A percentile compares a stretch with the other conserved stretches of the same genome.
phyloP scores from a whole-genome alignment of 2,113 vertebrate genomes.

The human (Homo sapiens) region GRCh38 chr1:77480501-77481000 shows the following conservation, averaged over 20 bases:
- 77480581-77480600: neutral
- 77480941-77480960: neutral
- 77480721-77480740: neutral
- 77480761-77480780: neutral
- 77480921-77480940: neutral
- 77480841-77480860: neutral
- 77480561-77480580: neutral
- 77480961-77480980: neutral
- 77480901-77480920: neutral
- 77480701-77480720: neutral
- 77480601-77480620: neutral
- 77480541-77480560: neutral
- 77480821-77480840: too few relatives aligned
- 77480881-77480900: neutral
- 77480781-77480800: neutral
- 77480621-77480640: neutral
- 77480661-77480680: neutral
- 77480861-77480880: neutral
- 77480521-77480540: neutral
- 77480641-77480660: neutral
- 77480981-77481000: neutral
- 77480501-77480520: neutral
- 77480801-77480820: too few relatives aligned
- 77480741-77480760: neutral
- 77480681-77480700: neutral